Conservation (phyloP, 2,113 vertebrate genomes). For the Pelecanus crispus region DNA sequence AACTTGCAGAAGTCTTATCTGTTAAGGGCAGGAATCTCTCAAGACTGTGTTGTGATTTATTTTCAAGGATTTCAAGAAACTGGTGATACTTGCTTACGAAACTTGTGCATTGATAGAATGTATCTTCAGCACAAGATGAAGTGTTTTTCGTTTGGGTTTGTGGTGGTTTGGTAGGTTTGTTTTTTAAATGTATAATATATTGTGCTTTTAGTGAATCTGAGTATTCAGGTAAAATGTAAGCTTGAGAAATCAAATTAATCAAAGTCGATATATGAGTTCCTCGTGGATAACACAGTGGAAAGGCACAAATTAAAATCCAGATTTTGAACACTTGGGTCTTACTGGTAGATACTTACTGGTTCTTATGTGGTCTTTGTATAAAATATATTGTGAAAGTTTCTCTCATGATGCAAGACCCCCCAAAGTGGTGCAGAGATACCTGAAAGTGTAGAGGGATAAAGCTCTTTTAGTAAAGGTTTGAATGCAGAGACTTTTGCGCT, state of each 20-base stretch:
- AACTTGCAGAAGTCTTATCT: neutral
- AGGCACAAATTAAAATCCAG: neutral
- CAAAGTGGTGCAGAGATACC: too few relatives aligned
- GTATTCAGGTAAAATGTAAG: neutral
- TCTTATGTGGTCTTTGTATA: neutral
- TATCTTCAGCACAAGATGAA: neutral
- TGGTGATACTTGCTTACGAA: neutral
- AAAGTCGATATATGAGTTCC: neutral
- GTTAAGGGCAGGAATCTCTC: neutral
- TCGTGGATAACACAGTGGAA: neutral
- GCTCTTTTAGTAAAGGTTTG: neutral
- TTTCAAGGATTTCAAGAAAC: neutral
- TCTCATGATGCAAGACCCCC: neutral
- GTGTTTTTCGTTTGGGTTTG: neutral
- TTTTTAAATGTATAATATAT: neutral
- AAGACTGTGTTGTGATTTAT: neutral
- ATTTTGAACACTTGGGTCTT: neutral
- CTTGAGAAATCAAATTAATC: neutral
- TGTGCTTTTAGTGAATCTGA: neutral
- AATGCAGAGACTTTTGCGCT: rapidly evolving
- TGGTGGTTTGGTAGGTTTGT: rapidly evolving
- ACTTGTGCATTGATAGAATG: neutral
- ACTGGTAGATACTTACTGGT: rapidly evolving
- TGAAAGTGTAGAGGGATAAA: rapidly evolving
- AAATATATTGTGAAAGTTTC: neutral